A percentile compares a stretch with the other conserved stretches of the same genome.
phyloP scores from a whole-genome alignment of 2,888 invertebrate genomes.

The Oconnorella tubifera region DNA sequence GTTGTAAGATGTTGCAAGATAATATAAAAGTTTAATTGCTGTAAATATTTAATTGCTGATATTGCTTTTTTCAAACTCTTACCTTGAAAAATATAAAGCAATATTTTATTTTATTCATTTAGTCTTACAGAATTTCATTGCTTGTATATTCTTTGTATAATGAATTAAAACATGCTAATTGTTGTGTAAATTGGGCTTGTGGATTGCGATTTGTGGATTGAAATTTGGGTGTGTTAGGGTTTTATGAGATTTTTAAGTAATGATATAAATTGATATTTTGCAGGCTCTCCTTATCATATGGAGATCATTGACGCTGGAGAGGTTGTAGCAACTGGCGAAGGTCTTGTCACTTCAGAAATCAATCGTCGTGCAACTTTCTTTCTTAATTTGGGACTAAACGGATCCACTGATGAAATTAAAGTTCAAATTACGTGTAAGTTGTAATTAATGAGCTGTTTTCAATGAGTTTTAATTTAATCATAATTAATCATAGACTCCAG shows the following conservation, averaged over 20 bases:
- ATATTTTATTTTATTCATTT: no score
- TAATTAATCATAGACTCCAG: no score
- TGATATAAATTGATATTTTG: conserved; percentile 7
- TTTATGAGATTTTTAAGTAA: conserved; percentile 8
- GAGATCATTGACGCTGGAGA: conserved; percentile 60
- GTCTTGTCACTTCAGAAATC: conserved; percentile 63
- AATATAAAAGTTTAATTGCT: no score
- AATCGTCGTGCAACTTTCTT: conserved; percentile 63
- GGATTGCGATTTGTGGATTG: not conserved
- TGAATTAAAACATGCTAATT: not conserved
- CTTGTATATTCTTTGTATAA: no score
- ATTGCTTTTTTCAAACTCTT: no score
- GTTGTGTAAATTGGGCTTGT: no score
- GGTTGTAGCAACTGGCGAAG: conserved; percentile 64
- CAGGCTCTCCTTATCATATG: conserved; percentile 52
- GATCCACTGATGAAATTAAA: conserved; percentile 16
- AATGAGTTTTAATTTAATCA: no score
- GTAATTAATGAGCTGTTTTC: no score
- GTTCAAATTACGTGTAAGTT: conserved; percentile 21
- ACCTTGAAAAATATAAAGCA: no score
- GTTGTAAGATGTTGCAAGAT: no score
- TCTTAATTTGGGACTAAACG: conserved; percentile 45
- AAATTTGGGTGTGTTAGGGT: not conserved
- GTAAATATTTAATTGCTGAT: no score
- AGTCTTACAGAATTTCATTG: no score